Conservation (phyloP, 2,797 vertebrate genomes). For the Pantherophis vulpinus region DNA sequence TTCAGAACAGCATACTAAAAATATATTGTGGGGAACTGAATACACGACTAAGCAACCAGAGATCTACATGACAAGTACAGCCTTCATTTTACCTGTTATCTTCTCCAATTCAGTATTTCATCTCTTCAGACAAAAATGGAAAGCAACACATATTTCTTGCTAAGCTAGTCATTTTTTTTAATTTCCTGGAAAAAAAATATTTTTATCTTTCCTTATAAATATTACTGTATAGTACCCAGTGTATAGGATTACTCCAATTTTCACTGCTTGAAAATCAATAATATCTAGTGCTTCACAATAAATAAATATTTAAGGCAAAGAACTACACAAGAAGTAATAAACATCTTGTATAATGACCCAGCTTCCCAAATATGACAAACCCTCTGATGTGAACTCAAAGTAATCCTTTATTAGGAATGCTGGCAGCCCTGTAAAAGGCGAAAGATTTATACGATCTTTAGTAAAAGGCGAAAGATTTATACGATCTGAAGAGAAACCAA, state of each 20-base stretch:
- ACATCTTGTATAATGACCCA: not conserved
- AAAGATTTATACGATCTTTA: too few species aligned
- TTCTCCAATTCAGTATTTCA: not conserved
- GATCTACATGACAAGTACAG: not conserved
- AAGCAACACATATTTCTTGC: not conserved
- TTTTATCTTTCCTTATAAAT: constrained; percentile 1
- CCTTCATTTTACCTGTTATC: not conserved
- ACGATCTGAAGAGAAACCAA: too few species aligned
- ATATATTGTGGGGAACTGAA: not conserved
- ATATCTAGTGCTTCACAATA: not conserved
- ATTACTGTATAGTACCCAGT: not conserved
- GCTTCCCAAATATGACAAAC: too few species aligned
- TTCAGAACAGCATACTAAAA: not conserved
- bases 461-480: too few species aligned
- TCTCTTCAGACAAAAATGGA: not conserved
- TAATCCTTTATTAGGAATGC: too few species aligned
- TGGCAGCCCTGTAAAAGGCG: too few species aligned
- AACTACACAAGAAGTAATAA: not conserved
- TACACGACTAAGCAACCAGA: not conserved
- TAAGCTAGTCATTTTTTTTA: rapidly evolving
- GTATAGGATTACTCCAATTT: not conserved
- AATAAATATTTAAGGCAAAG: not conserved
- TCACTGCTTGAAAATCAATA: not conserved
- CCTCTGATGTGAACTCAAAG: too few species aligned
- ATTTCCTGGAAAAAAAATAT: not conserved